A percentile compares a stretch with the other conserved stretches of the same genome.
Conservation (phyloP, 2,888 invertebrate genomes). For the Ischnus inquisitorius region DNA sequence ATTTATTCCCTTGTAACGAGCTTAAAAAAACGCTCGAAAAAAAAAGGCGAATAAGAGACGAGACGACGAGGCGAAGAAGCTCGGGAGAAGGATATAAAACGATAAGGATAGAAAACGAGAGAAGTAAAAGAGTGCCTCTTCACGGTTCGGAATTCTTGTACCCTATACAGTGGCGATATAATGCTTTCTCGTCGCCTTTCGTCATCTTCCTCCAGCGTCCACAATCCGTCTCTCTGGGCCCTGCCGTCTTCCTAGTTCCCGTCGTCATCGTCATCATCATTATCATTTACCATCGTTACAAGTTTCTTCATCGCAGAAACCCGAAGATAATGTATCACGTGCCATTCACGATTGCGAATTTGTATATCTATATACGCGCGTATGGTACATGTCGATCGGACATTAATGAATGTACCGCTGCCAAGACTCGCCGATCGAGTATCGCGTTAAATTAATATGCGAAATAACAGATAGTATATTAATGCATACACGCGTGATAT, state of each 20-base stretch:
- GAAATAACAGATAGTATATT: conserved; percentile 3
- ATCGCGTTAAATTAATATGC: background rate
- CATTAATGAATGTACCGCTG: background rate
- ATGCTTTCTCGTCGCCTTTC: conserved; percentile 62
- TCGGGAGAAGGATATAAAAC: conserved; percentile 22
- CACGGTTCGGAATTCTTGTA: conserved; percentile 34
- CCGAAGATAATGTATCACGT: conserved; percentile 43
- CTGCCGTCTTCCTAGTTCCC: conserved; percentile 24
- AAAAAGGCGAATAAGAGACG: conserved; percentile 67
- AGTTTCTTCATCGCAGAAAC: conserved; percentile 54
- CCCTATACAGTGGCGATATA: conserved; percentile 62
- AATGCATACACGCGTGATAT: background rate
- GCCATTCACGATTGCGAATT: background rate
- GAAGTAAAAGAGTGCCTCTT: conserved; percentile 32
- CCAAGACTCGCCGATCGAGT: background rate
- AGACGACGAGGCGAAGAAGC: conserved; percentile 40
- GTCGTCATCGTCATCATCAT: conserved; percentile 69
- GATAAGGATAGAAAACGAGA: conserved; percentile 40
- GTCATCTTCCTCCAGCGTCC: conserved; percentile 65
- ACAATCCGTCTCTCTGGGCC: conserved; percentile 42
- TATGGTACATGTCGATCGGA: background rate
- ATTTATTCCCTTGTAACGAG: conserved; percentile 81
- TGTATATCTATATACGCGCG: background rate
- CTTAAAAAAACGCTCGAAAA: conserved; percentile 60
- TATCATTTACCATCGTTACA: conserved; percentile 69